A percentile compares a stretch with the other conserved stretches of the same genome.
Conservation (phyloP, 2,797 vertebrate genomes). For the Toxotes lorentzi region DNA sequence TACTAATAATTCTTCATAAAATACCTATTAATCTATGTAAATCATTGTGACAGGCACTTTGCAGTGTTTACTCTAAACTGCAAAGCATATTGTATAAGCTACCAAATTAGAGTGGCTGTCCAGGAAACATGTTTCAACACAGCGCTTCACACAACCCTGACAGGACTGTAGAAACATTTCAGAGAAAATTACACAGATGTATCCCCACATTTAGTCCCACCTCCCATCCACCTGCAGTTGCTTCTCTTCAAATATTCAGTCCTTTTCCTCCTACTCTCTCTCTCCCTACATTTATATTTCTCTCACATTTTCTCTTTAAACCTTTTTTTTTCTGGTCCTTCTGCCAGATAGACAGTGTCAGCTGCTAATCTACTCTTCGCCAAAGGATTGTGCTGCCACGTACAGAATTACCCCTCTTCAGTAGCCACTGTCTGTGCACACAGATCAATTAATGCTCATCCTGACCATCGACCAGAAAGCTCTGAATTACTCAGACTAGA, state of each 20-base stretch:
- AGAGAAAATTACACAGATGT: slow-evolving; percentile 26
- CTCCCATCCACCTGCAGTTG: slow-evolving; percentile 25
- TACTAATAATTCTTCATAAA: background rate
- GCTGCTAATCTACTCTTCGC: slow-evolving; percentile 78
- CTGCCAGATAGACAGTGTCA: slow-evolving; percentile 76
- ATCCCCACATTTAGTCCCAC: slow-evolving; percentile 9
- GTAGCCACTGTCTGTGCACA: slow-evolving; percentile 47
- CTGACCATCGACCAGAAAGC: slow-evolving; percentile 57
- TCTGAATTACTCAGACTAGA: slow-evolving; percentile 36
- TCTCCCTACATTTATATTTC: slow-evolving; percentile 11
- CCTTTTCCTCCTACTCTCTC: background rate
- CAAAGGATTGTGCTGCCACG: slow-evolving; percentile 56
- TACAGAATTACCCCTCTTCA: slow-evolving; percentile 70
- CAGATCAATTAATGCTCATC: slow-evolving; percentile 76
- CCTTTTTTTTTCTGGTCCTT: slow-evolving; percentile 7
- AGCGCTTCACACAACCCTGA: background rate
- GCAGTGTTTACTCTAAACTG: slow-evolving; percentile 19
- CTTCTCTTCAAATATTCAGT: background rate
- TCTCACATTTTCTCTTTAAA: slow-evolving; percentile 8
- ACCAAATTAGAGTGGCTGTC: slow-evolving; percentile 12
- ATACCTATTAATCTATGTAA: background rate
- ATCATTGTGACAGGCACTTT: background rate
- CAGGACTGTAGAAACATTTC: slow-evolving; percentile 30
- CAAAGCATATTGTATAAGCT: background rate
- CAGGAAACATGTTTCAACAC: slow-evolving; percentile 25